These are phyloP conservation scores for Phalera bucephala DNA, from an alignment of 2,888 invertebrate genomes.

Conservation along the genomic window DNA sequence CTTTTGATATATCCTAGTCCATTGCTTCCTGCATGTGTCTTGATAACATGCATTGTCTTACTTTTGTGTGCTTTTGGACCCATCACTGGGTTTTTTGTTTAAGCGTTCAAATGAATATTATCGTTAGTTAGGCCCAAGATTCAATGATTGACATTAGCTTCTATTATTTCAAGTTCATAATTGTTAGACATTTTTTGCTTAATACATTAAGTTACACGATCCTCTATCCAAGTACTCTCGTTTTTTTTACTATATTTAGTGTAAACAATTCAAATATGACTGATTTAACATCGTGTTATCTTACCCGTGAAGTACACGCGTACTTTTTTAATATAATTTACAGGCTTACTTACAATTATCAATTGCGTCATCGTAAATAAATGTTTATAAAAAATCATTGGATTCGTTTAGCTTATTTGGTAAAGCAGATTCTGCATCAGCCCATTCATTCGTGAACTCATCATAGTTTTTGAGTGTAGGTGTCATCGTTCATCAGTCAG, in stretches of 20 bases:
- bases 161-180: slow-evolving; percentile 9
- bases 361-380: slow-evolving; percentile 8
- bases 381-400: slow-evolving; percentile 9
- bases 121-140: slow-evolving; percentile 1
- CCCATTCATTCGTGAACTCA: slow-evolving; percentile 35
- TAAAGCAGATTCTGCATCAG: slow-evolving; percentile 22
- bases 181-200: too few species aligned
- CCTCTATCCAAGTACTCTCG: too few species aligned
- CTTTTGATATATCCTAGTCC: slow-evolving; percentile 20
- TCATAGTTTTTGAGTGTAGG: slow-evolving; percentile 42
- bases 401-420: slow-evolving; percentile 23
- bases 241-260: too few species aligned
- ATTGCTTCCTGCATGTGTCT: slow-evolving; percentile 29
- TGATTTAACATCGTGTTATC: too few species aligned
- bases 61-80: too few species aligned
- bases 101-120: slow-evolving; percentile 10
- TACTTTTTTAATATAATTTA: too few species aligned
- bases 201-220: too few species aligned
- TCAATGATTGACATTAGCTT: slow-evolving; percentile 16
- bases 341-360: slow-evolving; percentile 6
- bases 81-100: slow-evolving; percentile 21
- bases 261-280: too few species aligned
- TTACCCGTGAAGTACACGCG: too few species aligned
- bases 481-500: slow-evolving; percentile 37
- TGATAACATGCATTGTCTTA: slow-evolving; percentile 18